Evolutionary conservation across 2,888 invertebrate species (phyloP), one percentile per base, ranked within the genome.

Genomic region (Drosophila austrosaltans): DNA sequence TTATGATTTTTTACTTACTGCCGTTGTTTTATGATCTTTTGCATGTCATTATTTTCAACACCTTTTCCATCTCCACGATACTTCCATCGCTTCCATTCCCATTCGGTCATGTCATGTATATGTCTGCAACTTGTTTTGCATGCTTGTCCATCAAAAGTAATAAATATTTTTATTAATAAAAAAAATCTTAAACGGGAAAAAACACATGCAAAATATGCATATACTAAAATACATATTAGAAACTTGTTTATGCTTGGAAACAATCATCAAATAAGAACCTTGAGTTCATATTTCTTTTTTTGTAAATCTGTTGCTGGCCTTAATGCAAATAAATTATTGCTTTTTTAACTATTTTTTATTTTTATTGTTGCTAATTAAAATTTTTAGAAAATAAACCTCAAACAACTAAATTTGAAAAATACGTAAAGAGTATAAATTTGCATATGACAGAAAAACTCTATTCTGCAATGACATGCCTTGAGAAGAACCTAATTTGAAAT

Each of bases 261-360:
- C 16, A 66, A 44, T 70, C 28, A 53, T 56, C 66, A 66, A 30
- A 58, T 63, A 64, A 62, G 53, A 66, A 53, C 48, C 61, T 53
- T 56, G 65, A 58, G 22, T 65, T 48, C 48, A 48, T 48, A 48
- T 48, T 48, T 56, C 30, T 48, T 54, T 39, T 53, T 57, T 61
- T 22, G 48, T 48, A 48, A 48, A 44, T 20, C 40, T 7, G 12
- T 48, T 63, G 28, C 22, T 69, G 73, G 64, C 75, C 75, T 65
- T 81, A 74, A 78, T 78, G 69, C 57, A 42, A 39, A 42, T 16
- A 65, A 78, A 67, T 57, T 66, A 67, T 75, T 69, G 70, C 64
- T 72, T 71, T 66, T 75, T 58, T 40, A 44, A 42, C 20, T 64
- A 69, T 48, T 48, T 48, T 22, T 10, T 48, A 22, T 48, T 48